Base-by-base conservation (phyloP, 2,113 vertebrate genomes). In the Callipepla squamata region DNA sequence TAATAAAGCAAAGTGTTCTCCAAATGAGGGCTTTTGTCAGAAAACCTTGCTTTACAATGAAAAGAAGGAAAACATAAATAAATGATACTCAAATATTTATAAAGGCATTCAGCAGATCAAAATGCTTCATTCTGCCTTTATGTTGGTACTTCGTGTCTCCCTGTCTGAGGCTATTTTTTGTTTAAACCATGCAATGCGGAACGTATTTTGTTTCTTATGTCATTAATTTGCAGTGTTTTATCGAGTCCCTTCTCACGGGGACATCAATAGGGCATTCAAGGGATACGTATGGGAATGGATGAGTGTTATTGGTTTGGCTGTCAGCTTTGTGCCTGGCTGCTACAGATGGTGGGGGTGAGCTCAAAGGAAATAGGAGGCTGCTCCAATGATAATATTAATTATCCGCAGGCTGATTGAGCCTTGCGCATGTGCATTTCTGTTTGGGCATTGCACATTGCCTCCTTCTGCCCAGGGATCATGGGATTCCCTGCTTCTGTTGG, bases 51-150 rank as follows among this genome's bases (percentile, higher is more conserved):
- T 98, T 96, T 97, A 95, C 96, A 97, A 97, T 97, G 96, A 97
- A 96, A 97, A 96, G 90, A 95, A 97, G 51, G 89, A 97, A 97
- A 97, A 96, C 89, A 97, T 96, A 98, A 98, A 97, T 96, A 97
- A 97, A 97, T 96, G 92, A 91, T 93, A 96, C 80, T 97, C 95
- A 97, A 97, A 97, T 97, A 97, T 97, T 97, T 97, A 97, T 96
- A 96, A 79, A 97, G 90, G 93, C 94, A 23, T 95, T 97, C 96
- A 97, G 96, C 85, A 88, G 95, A 98, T 97, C 97, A 97, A 96
- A 96, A 95, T 97, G 93, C 91, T 97, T 97, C 86, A 82, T 96
- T 96, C 95, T 95, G 95, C 96, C 84, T 93, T 96, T 96, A 95
- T 93, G 91, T 92, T 87, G 62, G 96, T 97, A 85, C 76, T 97